These are phyloP conservation scores for Aldrovandia affinis DNA, from an alignment of 2,797 vertebrate genomes.

Conservation along the genomic window DNA sequence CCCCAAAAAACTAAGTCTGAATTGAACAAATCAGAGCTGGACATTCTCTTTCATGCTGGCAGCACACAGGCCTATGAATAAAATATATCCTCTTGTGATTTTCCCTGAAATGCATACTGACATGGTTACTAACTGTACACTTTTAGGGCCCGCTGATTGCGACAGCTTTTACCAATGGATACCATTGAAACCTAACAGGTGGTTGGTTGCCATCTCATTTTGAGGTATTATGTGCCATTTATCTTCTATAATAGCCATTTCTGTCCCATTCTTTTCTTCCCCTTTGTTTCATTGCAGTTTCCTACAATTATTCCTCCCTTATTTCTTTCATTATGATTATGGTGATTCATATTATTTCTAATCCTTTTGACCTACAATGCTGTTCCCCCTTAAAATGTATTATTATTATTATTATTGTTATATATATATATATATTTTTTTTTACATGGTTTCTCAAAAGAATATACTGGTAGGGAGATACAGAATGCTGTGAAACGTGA, in stretches of 20 bases:
- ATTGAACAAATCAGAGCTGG: not conserved
- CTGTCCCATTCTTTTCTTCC: slow-evolving; percentile 28
- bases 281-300: not conserved
- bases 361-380: not conserved
- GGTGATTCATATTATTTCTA: not conserved
- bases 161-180: slow-evolving; percentile 96
- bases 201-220: slow-evolving; percentile 89
- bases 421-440: too few relatives aligned
- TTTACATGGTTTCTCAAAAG: not conserved
- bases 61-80: slow-evolving; percentile 63
- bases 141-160: slow-evolving; percentile 96
- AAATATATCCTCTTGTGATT: slow-evolving; percentile 55
- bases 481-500: too few relatives aligned
- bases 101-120: slow-evolving; percentile 79
- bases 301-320: not conserved
- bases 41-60: slow-evolving; percentile 83
- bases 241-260: slow-evolving; percentile 68
- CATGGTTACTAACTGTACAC: slow-evolving; percentile 88
- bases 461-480: too few relatives aligned
- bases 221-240: slow-evolving; percentile 83
- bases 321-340: slow-evolving; percentile 22
- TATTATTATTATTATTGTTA: too few relatives aligned
- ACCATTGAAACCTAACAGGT: slow-evolving; percentile 92
- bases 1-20: not conserved
- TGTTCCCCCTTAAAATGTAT: not conserved